A percentile compares a stretch with the other conserved stretches of the same genome.
Conservation (phyloP, 2,797 vertebrate species). For the Helarctos malayanus region DNA sequence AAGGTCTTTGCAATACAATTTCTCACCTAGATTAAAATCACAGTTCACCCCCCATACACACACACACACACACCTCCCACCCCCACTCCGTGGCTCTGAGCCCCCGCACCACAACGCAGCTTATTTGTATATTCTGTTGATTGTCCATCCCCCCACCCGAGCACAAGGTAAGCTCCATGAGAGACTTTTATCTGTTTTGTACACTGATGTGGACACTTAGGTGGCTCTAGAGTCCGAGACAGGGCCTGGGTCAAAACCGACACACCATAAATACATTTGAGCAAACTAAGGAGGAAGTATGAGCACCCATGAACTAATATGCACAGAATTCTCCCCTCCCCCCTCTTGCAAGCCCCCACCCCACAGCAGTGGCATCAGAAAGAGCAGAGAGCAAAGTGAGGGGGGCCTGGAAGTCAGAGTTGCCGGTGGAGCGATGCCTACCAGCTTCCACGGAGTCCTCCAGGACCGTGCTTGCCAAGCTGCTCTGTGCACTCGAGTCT, state of each 20-base stretch:
- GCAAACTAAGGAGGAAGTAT: background rate
- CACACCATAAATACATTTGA: background rate
- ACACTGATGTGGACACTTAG: too few relatives aligned
- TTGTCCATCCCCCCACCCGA: background rate
- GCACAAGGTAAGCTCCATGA: fast-evolving
- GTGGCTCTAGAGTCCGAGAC: background rate
- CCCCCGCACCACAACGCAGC: fast-evolving
- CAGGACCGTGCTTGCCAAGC: too few relatives aligned
- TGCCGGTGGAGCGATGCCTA: background rate
- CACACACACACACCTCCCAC: background rate
- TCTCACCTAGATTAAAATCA: background rate
- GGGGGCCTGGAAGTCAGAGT: background rate
- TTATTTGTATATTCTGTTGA: fast-evolving
- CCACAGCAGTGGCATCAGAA: background rate
- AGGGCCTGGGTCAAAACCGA: background rate
- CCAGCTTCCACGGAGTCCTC: background rate
- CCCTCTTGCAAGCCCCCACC: background rate
- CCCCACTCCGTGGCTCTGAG: fast-evolving
- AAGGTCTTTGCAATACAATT: background rate
- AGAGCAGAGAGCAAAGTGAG: background rate
- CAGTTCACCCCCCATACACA: too few relatives aligned
- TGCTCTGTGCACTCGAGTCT: fast-evolving
- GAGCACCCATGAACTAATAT: fast-evolving
- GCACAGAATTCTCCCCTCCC: too few relatives aligned
- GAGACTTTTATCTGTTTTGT: background rate